Evolutionary conservation across 2,888 invertebrate genomes (phyloP), one percentile per base, ranked within the genome.

Genomic region (Taphrorychus bicolor): DNA sequence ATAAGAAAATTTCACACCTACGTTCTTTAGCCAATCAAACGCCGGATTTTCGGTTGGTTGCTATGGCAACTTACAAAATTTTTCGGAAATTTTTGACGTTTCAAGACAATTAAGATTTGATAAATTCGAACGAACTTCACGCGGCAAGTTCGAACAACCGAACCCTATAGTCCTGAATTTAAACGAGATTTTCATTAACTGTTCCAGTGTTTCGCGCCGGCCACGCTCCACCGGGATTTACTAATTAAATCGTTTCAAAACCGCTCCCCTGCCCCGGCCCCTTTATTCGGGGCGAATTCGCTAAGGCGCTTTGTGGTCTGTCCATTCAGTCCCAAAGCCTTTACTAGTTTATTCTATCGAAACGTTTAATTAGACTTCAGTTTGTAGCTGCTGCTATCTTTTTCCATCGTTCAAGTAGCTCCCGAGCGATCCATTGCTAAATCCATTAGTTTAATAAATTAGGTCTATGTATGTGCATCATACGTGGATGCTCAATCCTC

Each of bases 121-220:
- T n/a, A n/a, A n/a, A n/a, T n/a, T 11, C 3, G 3, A 32, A 32
- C 32, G 14, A 45, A 5, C 18, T 7, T 45, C 14, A 17, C 9
- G 32, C 60, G 58, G 54, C 59, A 48, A 42, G 24, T 49, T 59
- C 24, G 11, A 17, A 22, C 59, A 49, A 42, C 14, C 42, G 56
- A 5, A 42, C 63, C 24, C 56, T 66, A 65, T 65, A 22, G 59
- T 41, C 52, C 65, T 56, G 66, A 69, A 71, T 67, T 73, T 73
- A 79, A 79, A 80, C 77, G 73, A 77, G 76, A 79, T 80, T 79
- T 80, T 80, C 79, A 80, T 80, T 81, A 79, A 79, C 76, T 59
- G 72, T 68, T 70, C 51, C 71, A 71, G 57, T 73, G 71, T 71
- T 72, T 70, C 63, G 56, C 54, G 64, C 21, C 59, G 52, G 60